Base-by-base conservation (phyloP, 2,797 vertebrate genomes). In the Tiaroga cobitis region DNA sequence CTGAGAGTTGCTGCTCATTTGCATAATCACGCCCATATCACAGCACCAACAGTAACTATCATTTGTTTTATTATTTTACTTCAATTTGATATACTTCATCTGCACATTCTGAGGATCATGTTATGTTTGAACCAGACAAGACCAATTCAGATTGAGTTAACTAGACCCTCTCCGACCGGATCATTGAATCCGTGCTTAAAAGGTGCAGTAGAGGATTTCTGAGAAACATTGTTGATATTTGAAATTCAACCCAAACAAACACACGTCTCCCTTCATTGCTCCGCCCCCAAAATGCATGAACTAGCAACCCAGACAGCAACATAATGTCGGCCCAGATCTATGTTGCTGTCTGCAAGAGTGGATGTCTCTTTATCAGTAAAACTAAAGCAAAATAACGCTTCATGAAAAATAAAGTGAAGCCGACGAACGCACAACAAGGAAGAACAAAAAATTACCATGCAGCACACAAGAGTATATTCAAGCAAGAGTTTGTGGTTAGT, bases 361-460 rank as follows among this genome's bases (percentile, higher is more conserved):
- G 56, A n/a, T 5, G 56, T 26, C 24, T 61, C 56, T 11, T n/a
- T 61, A 13, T 26, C n/a, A n/a, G 10, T 43, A 11, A 43, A n/a
- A 24, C 9, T n/a, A 1, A 59, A 59, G 9, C 3, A 0, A n/a
- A 59, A 59, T 59, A 59, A 59, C 24, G 54, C 54, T 24, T 24
- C 21, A 4, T 3, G 9, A 24, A 24, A 10, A 24, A n/a, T 59
- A 59, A n/a, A 8, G 9, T 0, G 4, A 59, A 59, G 56, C n/a
- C 9, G 4, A 61, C 2, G 0, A 59, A 26, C 0, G 2, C n/a
- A 5, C 1, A 1, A 11, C 24, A 59, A 59, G 10, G 3, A 59
- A 2, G 56, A 61, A 61, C 2, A 61, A 61, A 61, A 59, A 26
- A 9, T 59, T 4, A n/a, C n/a, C 9, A 59, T 43, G 41, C 41